Evolutionary conservation across 2,888 invertebrate species (phyloP).

Genomic region (Pemphredon lugubris): DNA sequence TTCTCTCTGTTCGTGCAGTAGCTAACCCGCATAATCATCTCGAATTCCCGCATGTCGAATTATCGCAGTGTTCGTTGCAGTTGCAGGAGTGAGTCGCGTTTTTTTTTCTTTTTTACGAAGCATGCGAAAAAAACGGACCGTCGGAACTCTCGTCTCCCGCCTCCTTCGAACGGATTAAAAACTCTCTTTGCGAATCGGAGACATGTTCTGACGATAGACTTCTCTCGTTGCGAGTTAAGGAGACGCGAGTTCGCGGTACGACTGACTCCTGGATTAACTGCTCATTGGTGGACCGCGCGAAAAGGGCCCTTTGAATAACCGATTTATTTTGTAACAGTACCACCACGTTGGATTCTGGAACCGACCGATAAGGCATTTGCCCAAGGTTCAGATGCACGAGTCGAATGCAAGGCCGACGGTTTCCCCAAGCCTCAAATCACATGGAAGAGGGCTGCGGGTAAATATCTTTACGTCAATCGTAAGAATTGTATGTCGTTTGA

Average conservation of each 20-base stretch:
- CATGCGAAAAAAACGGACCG: slow-evolving; percentile 41
- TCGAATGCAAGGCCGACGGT: slow-evolving; percentile 97
- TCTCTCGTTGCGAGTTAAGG: not conserved
- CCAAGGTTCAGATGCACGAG: slow-evolving; percentile 95
- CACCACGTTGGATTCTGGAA: slow-evolving; percentile 97
- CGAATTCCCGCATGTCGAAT: slow-evolving; percentile 57
- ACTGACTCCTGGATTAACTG: slow-evolving; percentile 60
- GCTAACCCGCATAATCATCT: slow-evolving; percentile 63
- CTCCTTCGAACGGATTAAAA: too few species aligned
- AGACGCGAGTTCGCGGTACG: slow-evolving; percentile 40
- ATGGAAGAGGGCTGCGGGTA: slow-evolving; percentile 98
- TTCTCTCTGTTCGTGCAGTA: slow-evolving; percentile 57
- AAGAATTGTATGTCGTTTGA: too few species aligned
- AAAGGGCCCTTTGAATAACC: slow-evolving; percentile 38
- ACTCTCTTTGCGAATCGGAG: slow-evolving; percentile 2
- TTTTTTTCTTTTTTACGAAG: too few species aligned
- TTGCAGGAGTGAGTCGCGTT: slow-evolving; percentile 60
- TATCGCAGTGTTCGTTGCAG: slow-evolving; percentile 50
- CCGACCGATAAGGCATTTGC: slow-evolving; percentile 97
- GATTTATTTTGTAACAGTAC: slow-evolving; percentile 86
- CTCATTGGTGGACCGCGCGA: slow-evolving; percentile 49
- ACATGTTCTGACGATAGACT: too few species aligned
- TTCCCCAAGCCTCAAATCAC: slow-evolving; percentile 96
- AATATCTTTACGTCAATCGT: too few species aligned
- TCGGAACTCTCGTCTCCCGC: slow-evolving; percentile 37